These are phyloP conservation scores for Calycopis cecrops DNA, from an alignment of 1,140 invertebrate genomes.

Conservation along the genomic window DNA sequence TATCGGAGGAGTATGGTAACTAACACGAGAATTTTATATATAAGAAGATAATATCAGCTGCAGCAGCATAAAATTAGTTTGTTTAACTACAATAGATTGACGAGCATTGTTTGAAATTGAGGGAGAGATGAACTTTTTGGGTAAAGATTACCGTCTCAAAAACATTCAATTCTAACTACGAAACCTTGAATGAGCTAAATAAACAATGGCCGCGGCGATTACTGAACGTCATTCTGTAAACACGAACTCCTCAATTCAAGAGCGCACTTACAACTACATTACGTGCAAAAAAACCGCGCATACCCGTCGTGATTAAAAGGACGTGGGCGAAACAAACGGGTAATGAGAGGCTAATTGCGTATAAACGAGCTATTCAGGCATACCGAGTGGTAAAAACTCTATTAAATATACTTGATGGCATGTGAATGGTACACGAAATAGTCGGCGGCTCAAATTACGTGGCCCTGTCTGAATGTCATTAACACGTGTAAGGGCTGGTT, in stretches of 20 bases:
- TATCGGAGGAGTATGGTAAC: too few relatives aligned
- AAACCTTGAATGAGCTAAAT: conserved; percentile 13
- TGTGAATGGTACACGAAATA: conserved; percentile 31
- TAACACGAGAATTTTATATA: too few relatives aligned
- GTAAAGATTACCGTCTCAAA: too few relatives aligned
- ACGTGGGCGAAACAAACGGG: conserved; percentile 53
- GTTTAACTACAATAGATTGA: too few relatives aligned
- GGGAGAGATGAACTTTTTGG: too few relatives aligned
- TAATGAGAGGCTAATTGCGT: conserved; percentile 58
- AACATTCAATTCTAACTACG: too few relatives aligned
- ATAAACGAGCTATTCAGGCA: conserved; percentile 59
- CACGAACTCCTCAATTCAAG: conserved; percentile 36
- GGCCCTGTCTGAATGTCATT: too few relatives aligned
- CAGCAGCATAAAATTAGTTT: too few relatives aligned
- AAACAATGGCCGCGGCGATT: conserved; percentile 19
- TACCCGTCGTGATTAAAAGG: conserved; percentile 39
- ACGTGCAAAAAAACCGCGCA: conserved; percentile 35
- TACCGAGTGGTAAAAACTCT: conserved; percentile 49
- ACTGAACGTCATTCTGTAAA: conserved; percentile 35
- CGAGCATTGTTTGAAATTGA: too few relatives aligned
- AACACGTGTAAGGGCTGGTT: too few relatives aligned
- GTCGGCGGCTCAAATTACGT: conserved; percentile 4
- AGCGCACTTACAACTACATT: conserved; percentile 45
- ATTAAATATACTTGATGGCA: conserved; percentile 39
- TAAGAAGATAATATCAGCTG: too few relatives aligned